Base-by-base conservation (phyloP, 1,140 invertebrate species). In the Drosophila azteca region DNA sequence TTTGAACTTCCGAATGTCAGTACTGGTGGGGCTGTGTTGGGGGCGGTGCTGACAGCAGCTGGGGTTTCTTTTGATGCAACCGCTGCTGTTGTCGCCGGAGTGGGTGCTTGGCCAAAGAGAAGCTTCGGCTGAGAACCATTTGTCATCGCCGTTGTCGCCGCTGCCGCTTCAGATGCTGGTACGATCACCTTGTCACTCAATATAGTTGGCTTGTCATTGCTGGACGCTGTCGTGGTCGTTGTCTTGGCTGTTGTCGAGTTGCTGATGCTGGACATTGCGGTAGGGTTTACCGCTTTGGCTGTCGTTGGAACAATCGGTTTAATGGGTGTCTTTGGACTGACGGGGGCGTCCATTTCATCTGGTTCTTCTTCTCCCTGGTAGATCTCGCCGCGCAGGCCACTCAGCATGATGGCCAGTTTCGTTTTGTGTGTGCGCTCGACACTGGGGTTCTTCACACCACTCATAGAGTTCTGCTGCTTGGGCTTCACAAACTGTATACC, bases 401-500 rank as follows among this genome's bases (percentile, higher is more conserved):
- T 90, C 7, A 92, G 57, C 88, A 92, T 91, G 4, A 91, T 54
- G 0, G 91, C 87, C 41, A 92, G 51, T 60, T 91, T 91, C 3
- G 81, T 85, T 66, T 91, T 92, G 35, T 91, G 77, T 7, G 77
- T 90, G n/a, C 87, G 80, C 31, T 92, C 91, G 17, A 91, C 57
- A 8, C 72, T 53, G 6, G 69, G 72, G 57, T 87, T 90, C 46
- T 72, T 83, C 0, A 41, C 35, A 6, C 52, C 75, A 3, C 50
- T 49, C 11, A 54, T 48, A 0, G 84, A 60, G 11, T 76, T 52
- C 1, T 73, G 59, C 35, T 82, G 76, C 55, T 92, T 91, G 2
- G 91, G 91, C 41, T 91, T 89, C 0, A 92, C 90, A 60, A 91
- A 92, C 41, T 83, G 67, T 51, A 92, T 92, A 29, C 87, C 87